Base-by-base conservation (phyloP, 2,113 vertebrate species). In the Anolis sagrei region DNA sequence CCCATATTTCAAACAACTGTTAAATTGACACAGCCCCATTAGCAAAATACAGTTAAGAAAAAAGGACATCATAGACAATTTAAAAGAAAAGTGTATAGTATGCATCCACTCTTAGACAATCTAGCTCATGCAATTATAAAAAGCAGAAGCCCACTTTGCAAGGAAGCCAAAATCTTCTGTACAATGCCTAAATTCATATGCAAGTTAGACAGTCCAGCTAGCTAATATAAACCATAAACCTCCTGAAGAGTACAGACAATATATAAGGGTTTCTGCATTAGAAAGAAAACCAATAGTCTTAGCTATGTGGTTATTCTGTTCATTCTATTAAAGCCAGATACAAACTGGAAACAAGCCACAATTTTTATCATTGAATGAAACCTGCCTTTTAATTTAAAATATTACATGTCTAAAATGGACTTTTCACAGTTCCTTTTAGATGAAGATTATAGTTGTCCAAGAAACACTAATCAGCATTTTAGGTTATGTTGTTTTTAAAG, bases 311-410 rank as follows among this genome's bases (percentile, higher is more conserved):
- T 84, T 87, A 44, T 82, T 91, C 74, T 88, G 76, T 81, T 78
- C 85, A 85, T 86, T 86, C 84, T 86, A 73, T 79, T 74, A 85
- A 90, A 91, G 10, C 19, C 79, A 88, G 61, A 19, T 81, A 81
- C 82, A 83, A 82, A 88, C 61, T 32, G 85, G 18, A 32, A 91
- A 83, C 81, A 29, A 81, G 32, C 10, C 83, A 39, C 13, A 7
- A 69, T 48, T 61, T 19, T 34, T 76, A n/a, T 1, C 58, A 85
- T 54, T 2, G 29, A 27, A 13, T 8, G 87, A 90, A 48, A 89
- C 74, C 21, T 51, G 44, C 13, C 62, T 84, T 84, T 85, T 75
- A 86, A 39, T 85, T 85, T 74, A 76, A 84, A 89, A 18, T 1
- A 80, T 48, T 10, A 81, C 9, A n/a, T 0, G 2, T 66, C 2